Evolutionary conservation across 1,140 invertebrate species (phyloP).

Genomic region (Ericerus pela): DNA sequence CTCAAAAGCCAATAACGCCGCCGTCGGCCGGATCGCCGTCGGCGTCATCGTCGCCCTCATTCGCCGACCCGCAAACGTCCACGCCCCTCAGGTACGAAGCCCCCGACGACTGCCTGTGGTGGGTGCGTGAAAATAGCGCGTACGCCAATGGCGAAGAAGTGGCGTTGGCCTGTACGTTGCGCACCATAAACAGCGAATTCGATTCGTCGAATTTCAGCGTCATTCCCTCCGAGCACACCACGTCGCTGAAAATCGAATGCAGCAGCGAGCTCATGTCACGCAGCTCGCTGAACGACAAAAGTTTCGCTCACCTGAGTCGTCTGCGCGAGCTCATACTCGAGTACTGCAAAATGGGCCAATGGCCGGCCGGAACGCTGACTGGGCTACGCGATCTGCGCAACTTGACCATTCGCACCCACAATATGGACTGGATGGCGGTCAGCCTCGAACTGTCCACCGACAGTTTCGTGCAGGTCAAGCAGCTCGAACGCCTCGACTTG

Average conservation of each 20-base stretch:
- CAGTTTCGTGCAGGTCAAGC: conserved; percentile 50
- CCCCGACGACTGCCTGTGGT: conserved; percentile 68
- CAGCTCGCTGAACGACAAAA: conserved; percentile 54
- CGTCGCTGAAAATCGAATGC: conserved; percentile 59
- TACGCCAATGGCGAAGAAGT: conserved; percentile 41
- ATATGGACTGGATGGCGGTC: conserved; percentile 58
- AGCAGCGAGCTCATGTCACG: conserved; percentile 55
- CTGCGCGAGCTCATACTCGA: conserved; percentile 62
- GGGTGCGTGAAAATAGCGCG: conserved; percentile 26
- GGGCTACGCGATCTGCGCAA: conserved; percentile 61
- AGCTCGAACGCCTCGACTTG: conserved; percentile 67
- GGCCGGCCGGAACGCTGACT: conserved; percentile 53
- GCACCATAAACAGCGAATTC: conserved; percentile 64
- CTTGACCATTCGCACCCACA: conserved; percentile 62
- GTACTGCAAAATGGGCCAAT: conserved; percentile 66
- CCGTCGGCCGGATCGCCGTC: no score
- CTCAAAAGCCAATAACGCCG: no score
- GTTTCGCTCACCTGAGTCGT: conserved; percentile 60
- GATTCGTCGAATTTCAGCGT: conserved; percentile 76
- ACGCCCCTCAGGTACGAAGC: conserved; percentile 54
- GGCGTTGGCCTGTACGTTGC: conserved; percentile 57
- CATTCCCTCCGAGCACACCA: conserved; percentile 67
- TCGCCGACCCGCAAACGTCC: conserved; percentile 32
- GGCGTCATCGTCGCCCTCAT: conserved; percentile 19
- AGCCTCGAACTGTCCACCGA: conserved; percentile 59